Evolutionary conservation across 2,797 vertebrate species (phyloP).

Genomic region (Streptopelia turtur): DNA sequence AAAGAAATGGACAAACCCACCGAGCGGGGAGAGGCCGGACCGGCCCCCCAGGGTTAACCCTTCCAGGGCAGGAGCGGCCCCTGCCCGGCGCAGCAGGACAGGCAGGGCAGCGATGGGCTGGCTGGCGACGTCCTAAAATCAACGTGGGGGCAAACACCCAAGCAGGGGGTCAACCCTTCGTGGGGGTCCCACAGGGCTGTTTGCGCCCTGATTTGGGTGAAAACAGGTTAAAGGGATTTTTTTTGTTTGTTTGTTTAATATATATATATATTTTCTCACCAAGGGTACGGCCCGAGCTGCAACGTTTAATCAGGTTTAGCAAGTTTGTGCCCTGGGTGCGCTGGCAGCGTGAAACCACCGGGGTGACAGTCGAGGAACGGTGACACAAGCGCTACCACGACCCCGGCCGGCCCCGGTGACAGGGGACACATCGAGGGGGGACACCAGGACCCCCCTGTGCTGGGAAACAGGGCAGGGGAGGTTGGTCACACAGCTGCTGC

Average conservation of each 20-base stretch:
- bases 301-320: slow-evolving; percentile 18
- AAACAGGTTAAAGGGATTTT: not conserved
- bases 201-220: not conserved
- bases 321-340: not conserved
- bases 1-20: slow-evolving; percentile 31
- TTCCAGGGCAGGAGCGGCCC: not conserved
- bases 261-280: not conserved
- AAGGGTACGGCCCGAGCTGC: not conserved
- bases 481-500: fast-evolving
- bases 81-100: not conserved
- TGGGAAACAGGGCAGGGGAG: too few relatives aligned
- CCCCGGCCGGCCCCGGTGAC: not conserved
- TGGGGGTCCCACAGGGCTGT: fast-evolving
- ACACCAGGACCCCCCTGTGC: fast-evolving
- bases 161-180: fast-evolving
- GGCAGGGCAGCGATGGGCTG: not conserved
- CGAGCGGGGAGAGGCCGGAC: slow-evolving; percentile 6
- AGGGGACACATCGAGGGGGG: fast-evolving
- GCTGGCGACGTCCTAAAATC: too few relatives aligned
- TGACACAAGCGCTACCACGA: not conserved
- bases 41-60: slow-evolving; percentile 31
- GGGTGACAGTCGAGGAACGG: not conserved
- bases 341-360: not conserved
- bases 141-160: not conserved
- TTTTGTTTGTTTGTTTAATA: not conserved